A percentile compares a stretch with the other conserved stretches of the same genome.
These are phyloP conservation scores for Aradophagus sp. DNA, from an alignment of 1,140 invertebrate genomes.

Conservation along the genomic window DNA sequence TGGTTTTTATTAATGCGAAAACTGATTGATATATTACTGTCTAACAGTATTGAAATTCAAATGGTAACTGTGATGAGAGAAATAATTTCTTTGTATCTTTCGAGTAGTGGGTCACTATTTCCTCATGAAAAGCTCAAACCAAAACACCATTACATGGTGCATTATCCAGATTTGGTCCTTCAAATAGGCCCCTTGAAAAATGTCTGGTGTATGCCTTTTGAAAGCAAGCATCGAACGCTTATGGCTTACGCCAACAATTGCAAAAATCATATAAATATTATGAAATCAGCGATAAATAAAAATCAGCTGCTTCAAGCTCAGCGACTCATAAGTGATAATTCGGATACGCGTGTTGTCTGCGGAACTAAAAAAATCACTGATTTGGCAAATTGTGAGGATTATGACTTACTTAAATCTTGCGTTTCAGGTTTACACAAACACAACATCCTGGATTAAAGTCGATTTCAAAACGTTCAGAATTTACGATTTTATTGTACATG, in stretches of 20 bases:
- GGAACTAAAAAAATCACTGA: too few relatives aligned
- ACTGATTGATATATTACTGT: neutral
- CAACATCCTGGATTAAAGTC: too few relatives aligned
- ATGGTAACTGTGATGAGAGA: neutral
- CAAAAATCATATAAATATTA: neutral
- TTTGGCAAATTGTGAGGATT: too few relatives aligned
- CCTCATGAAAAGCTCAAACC: neutral
- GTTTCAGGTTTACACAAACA: too few relatives aligned
- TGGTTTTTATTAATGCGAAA: neutral
- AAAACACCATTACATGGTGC: constrained; percentile 1
- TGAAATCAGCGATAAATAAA: neutral
- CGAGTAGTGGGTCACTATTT: neutral
- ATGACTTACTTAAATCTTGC: too few relatives aligned
- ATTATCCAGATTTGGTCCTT: neutral
- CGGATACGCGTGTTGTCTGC: too few relatives aligned
- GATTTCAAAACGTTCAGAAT: too few relatives aligned
- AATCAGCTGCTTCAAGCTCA: neutral
- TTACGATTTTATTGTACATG: too few relatives aligned
- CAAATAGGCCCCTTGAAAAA: neutral
- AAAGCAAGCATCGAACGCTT: neutral
- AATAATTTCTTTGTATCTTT: neutral
- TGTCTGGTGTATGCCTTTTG: neutral
- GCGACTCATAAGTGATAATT: too few relatives aligned
- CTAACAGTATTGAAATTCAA: neutral
- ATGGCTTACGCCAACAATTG: neutral